Conservation (phyloP, 2,888 invertebrate genomes). For the Meliscaeva auricollis region DNA sequence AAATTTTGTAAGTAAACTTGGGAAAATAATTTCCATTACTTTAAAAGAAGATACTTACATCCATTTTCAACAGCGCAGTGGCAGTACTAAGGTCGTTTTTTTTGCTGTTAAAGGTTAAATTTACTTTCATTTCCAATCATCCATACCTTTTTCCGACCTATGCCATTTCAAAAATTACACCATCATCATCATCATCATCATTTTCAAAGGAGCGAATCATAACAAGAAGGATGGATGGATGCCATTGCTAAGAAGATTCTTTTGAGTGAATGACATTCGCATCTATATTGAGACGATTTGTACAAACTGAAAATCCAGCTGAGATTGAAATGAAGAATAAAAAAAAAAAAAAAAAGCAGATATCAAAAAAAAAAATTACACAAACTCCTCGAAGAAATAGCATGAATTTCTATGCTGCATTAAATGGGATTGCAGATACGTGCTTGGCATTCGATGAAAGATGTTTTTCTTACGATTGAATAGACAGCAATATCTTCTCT, state of each 20-base stretch:
- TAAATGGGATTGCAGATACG: conserved; percentile 60
- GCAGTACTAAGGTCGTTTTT: conserved; percentile 6
- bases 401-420: conserved; percentile 39
- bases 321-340: conserved; percentile 38
- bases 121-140: conserved; percentile 3
- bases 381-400: neutral
- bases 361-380: neutral
- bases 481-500: conserved; percentile 7
- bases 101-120: conserved; percentile 10
- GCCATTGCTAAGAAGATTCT: conserved; percentile 20
- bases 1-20: too few species aligned
- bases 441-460: conserved; percentile 41
- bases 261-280: conserved; percentile 4
- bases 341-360: neutral
- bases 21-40: neutral
- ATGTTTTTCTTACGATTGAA: conserved; percentile 36
- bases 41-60: neutral
- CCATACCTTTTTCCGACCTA: neutral
- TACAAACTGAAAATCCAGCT: conserved; percentile 34
- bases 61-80: conserved; percentile 1
- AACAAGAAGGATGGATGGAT: too few species aligned
- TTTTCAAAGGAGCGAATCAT: conserved; percentile 18
- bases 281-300: neutral
- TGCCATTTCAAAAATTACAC: conserved; percentile 32
- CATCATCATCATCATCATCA: conserved; percentile 18